Evolutionary conservation across 2,113 vertebrate species (phyloP).

Genomic region (Macroglossus sobrinus): DNA sequence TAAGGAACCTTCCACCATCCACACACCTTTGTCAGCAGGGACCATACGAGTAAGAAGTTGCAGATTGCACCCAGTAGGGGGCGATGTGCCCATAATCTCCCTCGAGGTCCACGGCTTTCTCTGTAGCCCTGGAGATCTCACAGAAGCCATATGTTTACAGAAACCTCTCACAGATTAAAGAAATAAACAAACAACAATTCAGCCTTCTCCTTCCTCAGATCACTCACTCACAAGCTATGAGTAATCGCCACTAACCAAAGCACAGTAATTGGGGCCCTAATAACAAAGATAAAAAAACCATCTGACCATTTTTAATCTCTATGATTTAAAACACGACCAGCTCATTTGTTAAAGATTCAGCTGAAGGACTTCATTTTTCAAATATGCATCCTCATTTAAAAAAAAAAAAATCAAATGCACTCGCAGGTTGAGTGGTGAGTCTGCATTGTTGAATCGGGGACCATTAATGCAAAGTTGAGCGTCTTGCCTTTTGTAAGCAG

Average conservation of each 20-base stretch:
- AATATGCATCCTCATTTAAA: not conserved
- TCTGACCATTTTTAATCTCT: not conserved
- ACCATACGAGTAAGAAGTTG: not conserved
- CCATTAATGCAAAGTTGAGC: not conserved
- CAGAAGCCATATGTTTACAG: not conserved
- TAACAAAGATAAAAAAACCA: not conserved
- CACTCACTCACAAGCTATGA: not conserved
- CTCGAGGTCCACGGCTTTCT: not conserved
- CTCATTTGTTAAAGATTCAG: not conserved
- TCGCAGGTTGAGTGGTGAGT: not conserved
- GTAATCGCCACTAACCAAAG: not conserved
- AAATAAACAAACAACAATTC: not conserved
- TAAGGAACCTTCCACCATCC: not conserved
- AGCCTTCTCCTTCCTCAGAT: not conserved
- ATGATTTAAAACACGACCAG: not conserved
- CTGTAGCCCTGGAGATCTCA: not conserved
- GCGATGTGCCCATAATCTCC: constrained; percentile 27
- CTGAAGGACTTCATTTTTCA: not conserved
- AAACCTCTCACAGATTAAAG: not conserved
- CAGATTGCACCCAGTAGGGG: constrained; percentile 52
- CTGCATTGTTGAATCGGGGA: not conserved
- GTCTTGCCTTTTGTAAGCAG: not conserved
- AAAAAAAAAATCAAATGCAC: not conserved
- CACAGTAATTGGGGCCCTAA: not conserved
- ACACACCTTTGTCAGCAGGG: not conserved